These are phyloP conservation scores for Anguilla rostrata DNA, from an alignment of 2,113 vertebrate genomes.

Conservation along the genomic window DNA sequence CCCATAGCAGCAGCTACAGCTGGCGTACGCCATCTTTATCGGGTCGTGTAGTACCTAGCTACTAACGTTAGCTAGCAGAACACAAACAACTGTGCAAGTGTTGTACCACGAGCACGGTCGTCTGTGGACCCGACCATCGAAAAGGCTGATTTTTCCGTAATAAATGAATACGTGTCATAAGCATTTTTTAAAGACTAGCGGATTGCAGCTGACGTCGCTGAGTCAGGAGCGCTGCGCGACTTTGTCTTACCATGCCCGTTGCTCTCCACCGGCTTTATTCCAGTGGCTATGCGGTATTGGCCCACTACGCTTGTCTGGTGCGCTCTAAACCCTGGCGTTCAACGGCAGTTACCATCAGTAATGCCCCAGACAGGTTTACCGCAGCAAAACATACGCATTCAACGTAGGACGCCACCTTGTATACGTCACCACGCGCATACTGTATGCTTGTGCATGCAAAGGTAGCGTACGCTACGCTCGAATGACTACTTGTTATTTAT, in stretches of 20 bases:
- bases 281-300: slow-evolving; percentile 8
- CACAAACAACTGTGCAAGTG: slow-evolving; percentile 5
- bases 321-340: slow-evolving; percentile 46
- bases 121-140: background rate
- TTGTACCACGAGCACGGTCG: background rate
- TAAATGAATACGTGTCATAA: background rate
- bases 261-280: slow-evolving; percentile 26
- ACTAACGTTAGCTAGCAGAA: slow-evolving; percentile 16
- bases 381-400: slow-evolving; percentile 10
- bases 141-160: background rate
- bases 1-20: background rate
- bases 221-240: background rate
- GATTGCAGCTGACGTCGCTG: background rate
- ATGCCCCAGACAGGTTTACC: slow-evolving; percentile 8
- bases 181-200: background rate
- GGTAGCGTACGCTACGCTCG: background rate
- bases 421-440: slow-evolving; percentile 19
- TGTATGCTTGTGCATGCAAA: slow-evolving; percentile 14
- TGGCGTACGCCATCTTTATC: slow-evolving; percentile 2
- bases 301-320: slow-evolving; percentile 23
- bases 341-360: slow-evolving; percentile 52
- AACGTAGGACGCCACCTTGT: background rate
- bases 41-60: background rate
- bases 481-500: background rate
- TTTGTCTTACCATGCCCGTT: slow-evolving; percentile 45